Evolutionary conservation across 1,140 invertebrate genomes (phyloP).

Genomic region (Tetranychus urticae): DNA sequence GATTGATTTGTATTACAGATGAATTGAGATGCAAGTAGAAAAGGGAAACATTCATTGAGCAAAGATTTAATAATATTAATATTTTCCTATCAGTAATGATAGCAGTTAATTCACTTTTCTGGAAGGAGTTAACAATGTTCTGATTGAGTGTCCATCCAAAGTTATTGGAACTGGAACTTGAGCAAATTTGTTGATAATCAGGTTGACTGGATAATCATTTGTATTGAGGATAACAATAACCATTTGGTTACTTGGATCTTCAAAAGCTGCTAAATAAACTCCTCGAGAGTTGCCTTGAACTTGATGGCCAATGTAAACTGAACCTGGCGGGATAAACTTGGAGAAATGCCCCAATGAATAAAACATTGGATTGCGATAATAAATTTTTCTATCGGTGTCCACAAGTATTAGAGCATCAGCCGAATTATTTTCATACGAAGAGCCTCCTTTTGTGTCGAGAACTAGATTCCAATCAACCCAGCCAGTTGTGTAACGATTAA

Average conservation of each 20-base stretch:
- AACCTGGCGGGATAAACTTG: not conserved
- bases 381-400: constrained; percentile 17
- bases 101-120: no score
- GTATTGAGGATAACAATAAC: not conserved
- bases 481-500: constrained; percentile 20
- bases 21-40: no score
- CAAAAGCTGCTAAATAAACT: not conserved
- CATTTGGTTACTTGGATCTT: not conserved
- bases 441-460: constrained; percentile 23
- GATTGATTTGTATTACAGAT: no score
- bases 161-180: not conserved
- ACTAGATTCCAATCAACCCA: constrained; percentile 30
- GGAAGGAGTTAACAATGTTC: not conserved
- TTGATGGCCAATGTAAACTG: not conserved
- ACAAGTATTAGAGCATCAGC: constrained; percentile 26
- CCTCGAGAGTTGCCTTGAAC: no score
- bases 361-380: constrained; percentile 31
- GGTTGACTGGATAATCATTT: not conserved
- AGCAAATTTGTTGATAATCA: not conserved
- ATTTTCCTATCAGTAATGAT: no score
- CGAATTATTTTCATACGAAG: constrained; percentile 25
- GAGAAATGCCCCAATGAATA: constrained; percentile 28
- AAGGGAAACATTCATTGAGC: no score
- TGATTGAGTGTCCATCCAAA: not conserved
- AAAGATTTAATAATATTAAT: no score